Evolutionary conservation across 2,113 vertebrate species (phyloP).

Genomic region (Podarcis cretensis): DNA sequence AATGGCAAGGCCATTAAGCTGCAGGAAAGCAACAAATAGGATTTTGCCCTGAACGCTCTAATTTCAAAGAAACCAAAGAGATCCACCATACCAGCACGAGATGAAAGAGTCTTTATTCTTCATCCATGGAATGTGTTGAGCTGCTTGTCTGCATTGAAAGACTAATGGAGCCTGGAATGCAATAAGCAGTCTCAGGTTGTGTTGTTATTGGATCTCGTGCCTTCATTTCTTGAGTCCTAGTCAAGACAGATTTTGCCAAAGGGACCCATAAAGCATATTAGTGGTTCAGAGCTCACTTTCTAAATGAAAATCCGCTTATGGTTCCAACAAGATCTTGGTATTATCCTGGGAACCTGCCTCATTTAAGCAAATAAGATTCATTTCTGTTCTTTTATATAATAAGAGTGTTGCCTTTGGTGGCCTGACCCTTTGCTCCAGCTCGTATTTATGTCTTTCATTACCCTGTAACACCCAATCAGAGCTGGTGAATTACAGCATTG

Average conservation of each 20-base stretch:
- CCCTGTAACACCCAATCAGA: not conserved
- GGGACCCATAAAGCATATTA: constrained; percentile 69
- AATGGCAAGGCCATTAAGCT: not conserved
- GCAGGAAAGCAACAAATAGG: not conserved
- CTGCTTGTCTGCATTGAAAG: constrained; percentile 55
- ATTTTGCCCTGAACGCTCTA: rapidly evolving
- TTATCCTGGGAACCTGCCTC: constrained; percentile 24
- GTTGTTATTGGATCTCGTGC: constrained; percentile 70
- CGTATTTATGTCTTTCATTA: not conserved
- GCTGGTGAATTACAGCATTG: not conserved
- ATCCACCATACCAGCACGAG: not conserved
- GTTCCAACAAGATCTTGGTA: constrained; percentile 11
- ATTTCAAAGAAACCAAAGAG: not conserved
- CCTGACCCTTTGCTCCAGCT: not conserved
- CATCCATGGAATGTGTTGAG: constrained; percentile 22
- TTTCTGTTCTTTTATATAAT: constrained; percentile 43
- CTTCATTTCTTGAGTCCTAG: constrained; percentile 67
- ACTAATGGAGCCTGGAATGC: constrained; percentile 57
- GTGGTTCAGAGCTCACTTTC: constrained; percentile 52
- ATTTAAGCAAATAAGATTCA: constrained; percentile 25
- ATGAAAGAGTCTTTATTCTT: constrained; percentile 26
- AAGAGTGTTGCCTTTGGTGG: constrained; percentile 6
- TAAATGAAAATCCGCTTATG: not conserved
- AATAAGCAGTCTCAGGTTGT: constrained; percentile 50
- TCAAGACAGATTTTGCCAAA: constrained; percentile 57